These are phyloP conservation scores for Xiphorhynchus elegans DNA, from an alignment of 2,113 vertebrate species.

Conservation along the genomic window DNA sequence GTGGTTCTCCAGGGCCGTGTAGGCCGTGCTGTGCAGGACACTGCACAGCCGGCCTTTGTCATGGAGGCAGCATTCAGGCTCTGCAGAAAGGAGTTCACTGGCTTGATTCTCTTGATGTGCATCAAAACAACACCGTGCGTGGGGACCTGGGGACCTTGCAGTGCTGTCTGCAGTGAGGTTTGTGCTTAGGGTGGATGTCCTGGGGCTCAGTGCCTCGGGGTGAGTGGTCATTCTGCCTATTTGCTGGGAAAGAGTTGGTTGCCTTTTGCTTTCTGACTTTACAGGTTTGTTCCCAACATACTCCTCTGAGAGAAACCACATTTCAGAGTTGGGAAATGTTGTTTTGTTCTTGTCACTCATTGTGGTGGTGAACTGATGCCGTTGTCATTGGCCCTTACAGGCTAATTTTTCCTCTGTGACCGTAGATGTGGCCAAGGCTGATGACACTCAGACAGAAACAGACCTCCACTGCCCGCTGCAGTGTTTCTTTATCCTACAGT, in stretches of 20 bases:
- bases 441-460: neutral
- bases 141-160: neutral
- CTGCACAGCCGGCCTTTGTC: neutral
- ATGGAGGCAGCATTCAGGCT: neutral
- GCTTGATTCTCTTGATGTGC: neutral
- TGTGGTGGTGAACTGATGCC: neutral
- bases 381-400: neutral
- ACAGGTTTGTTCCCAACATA: neutral
- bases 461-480: neutral
- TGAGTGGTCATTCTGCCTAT: neutral
- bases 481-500: neutral
- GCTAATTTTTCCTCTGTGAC: neutral
- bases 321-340: neutral
- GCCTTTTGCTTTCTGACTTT: neutral
- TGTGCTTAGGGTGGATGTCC: neutral
- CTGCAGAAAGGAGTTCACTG: neutral
- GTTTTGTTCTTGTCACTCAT: neutral
- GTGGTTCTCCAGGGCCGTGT: neutral
- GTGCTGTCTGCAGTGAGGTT: neutral
- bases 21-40: rapidly evolving
- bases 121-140: neutral
- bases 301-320: neutral
- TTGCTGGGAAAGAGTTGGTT: neutral
- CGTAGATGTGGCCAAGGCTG: neutral
- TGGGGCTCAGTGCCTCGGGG: neutral